phyloP scores from a whole-genome alignment of 2,888 invertebrate species.

The Sphaeridia pumilis region DNA sequence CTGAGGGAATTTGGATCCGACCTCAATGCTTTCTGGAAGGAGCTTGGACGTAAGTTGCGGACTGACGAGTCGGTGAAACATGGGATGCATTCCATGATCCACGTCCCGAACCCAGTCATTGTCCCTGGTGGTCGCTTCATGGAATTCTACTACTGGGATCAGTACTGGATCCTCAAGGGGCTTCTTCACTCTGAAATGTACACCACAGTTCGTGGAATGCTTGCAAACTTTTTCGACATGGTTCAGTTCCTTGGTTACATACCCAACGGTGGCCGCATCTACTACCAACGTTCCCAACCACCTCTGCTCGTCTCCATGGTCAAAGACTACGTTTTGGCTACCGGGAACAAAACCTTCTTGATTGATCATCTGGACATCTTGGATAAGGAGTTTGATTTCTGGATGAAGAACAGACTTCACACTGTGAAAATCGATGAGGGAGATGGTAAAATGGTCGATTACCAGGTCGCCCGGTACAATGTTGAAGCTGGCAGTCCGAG shows the following conservation, averaged over 20 bases:
- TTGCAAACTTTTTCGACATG: slow-evolving; percentile 71
- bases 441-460: slow-evolving; percentile 45
- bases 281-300: slow-evolving; percentile 51
- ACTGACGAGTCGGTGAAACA: slow-evolving; percentile 55
- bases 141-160: slow-evolving; percentile 75
- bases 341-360: slow-evolving; percentile 53
- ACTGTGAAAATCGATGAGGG: slow-evolving; percentile 38
- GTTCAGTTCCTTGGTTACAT: slow-evolving; percentile 67
- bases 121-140: slow-evolving; percentile 61
- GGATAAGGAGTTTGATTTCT: slow-evolving; percentile 52
- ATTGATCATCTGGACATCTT: slow-evolving; percentile 38
- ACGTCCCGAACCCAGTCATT: slow-evolving; percentile 51
- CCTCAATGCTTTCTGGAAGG: slow-evolving; percentile 42
- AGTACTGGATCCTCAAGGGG: slow-evolving; percentile 85
- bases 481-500: slow-evolving; percentile 67
- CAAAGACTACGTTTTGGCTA: slow-evolving; percentile 59
- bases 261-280: slow-evolving; percentile 83
- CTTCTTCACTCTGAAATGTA: slow-evolving; percentile 74
- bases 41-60: slow-evolving; percentile 53
- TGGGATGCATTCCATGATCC: slow-evolving; percentile 41
- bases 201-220: slow-evolving; percentile 63
- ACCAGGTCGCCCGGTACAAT: slow-evolving; percentile 58
- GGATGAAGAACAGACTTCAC: slow-evolving; percentile 54
- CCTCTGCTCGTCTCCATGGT: slow-evolving; percentile 54
- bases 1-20: slow-evolving; percentile 60